Percentiles rank a stretch among this genome's conserved stretches.
Conservation (phyloP, 2,797 vertebrate species). For the Natrix natrix region DNA sequence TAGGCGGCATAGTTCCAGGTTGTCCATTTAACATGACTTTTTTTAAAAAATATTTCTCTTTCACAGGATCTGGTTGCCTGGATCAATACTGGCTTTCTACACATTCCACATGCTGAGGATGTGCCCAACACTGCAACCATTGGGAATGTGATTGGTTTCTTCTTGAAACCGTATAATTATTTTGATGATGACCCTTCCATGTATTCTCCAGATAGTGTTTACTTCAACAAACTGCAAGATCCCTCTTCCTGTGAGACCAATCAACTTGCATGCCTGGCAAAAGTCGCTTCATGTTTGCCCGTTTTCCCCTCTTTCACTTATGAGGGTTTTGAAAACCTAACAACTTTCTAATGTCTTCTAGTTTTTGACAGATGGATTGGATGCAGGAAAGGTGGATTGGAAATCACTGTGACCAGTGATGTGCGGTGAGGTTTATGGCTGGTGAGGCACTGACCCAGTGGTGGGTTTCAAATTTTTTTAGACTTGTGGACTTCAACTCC, state of each 20-base stretch:
- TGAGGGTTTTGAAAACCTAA: constrained; percentile 70
- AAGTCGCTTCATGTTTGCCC: constrained; percentile 75
- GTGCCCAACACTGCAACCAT: constrained; percentile 89
- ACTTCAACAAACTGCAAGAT: constrained; percentile 69
- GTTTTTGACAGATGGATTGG: neutral
- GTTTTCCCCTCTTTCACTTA: constrained; percentile 77
- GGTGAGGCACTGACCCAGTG: too few relatives aligned
- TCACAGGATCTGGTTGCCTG: constrained; percentile 90
- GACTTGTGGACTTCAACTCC: too few relatives aligned
- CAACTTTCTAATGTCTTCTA: constrained; percentile 29
- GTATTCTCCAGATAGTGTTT: constrained; percentile 78
- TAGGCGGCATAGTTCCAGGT: too few relatives aligned
- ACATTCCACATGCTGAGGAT: constrained; percentile 90
- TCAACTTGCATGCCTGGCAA: constrained; percentile 80
- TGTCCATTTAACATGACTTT: neutral
- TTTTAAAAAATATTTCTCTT: constrained; percentile 17
- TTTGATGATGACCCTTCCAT: constrained; percentile 89
- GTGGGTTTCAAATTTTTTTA: too few relatives aligned
- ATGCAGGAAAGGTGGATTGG: neutral
- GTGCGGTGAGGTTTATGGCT: too few relatives aligned
- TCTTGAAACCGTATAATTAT: constrained; percentile 89
- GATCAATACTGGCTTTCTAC: constrained; percentile 89
- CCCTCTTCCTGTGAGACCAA: constrained; percentile 77
- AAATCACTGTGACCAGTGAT: neutral
- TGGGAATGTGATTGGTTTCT: constrained; percentile 85